Evolutionary conservation across 2,113 vertebrate species (phyloP), one percentile per base, ranked within the genome.

Genomic region (Benitochromis conjunctus): DNA sequence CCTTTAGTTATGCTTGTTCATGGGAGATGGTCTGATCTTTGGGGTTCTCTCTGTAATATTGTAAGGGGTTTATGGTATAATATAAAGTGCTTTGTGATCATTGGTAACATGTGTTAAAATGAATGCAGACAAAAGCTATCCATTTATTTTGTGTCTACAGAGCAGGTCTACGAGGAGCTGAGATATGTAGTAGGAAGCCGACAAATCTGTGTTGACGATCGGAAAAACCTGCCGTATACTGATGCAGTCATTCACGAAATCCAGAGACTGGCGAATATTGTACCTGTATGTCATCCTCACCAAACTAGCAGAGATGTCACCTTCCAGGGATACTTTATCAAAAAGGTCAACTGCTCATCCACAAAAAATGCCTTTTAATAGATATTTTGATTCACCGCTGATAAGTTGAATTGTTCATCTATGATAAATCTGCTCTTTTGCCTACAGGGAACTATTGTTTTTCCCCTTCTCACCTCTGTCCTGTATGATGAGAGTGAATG

Each of bases 221-320:
- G 93, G 19, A 95, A 88, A 54, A 93, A 91, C 43, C 64, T 96
- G 34, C 94, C 94, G 0, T 96, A 92, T 51, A 94, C 89, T 29
- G 90, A 96, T 2, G 96, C 96, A 6, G 96, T 96, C 51, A 93
- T 96, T 36, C 94, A 96, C 11, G 95, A 96, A 90, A 92, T 58
- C 13, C 95, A 96, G 90, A 94, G 95, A 86, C 9, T 96, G 26
- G 92, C 91, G 2, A 94, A 90, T 54, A 92, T 96, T 4, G 24
- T 87, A 7, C 95, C 96, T 38, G 76, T 93, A 80, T 36, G 89
- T 11, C 1, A 94, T 48, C 91, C 93, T 51, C 94, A 94, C 21
- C 69, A 80, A 79, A 92, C 94, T 79, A 92, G 81, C 71, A 43
- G 4, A 71, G 92, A 95, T 7, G 74, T 95, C 55, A 90, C 62